Evolutionary conservation across 92 coral and sea anemone genomes (phyloP), one percentile per base, ranked within the genome.

Genomic region (Porites rus): DNA sequence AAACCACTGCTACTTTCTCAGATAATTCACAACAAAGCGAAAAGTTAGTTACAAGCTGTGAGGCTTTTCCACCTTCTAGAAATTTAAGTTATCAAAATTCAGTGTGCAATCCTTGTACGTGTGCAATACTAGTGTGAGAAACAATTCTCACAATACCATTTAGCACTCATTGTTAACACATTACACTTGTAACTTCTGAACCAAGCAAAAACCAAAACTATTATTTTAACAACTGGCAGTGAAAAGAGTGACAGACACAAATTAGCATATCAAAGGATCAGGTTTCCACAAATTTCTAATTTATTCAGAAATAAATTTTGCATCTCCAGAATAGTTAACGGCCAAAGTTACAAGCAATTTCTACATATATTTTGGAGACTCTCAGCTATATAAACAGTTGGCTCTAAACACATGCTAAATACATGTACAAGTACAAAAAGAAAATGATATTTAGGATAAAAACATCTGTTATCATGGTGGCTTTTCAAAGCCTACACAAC

Each of bases 201-300:
- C 31, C 65, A 28, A 53, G 64, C 9, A 53, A 18, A 80, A 80
- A 10, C 53, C 76, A 52, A 62, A 67, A 80, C 52, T 31, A 72
- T 54, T n/a, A n/a, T n/a, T n/a, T 24, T 67, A 24, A 22, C 28
- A 9, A 10, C 25, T 53, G 76, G 53, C 18, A 80, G 54, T 11
- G 1, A 80, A 11, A 17, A 22, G 54, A 24, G 66, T 13, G 5
- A 5, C 22, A 65, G 14, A 11, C 51, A 10, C 8, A 67, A 68
- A 80, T 80, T 80, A 68, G 76, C 85, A 80, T 53, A 67, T 80
- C 76, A 68, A 69, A 80, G 74, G 38, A 13, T 52, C 38, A 38
- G 5, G 46, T 38, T 38, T 38, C 46, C 46, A 12, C 16, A 24
- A 56, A 80, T 3, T 68, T 53, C 28, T 80, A 51, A 68, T 52